These are phyloP conservation scores for Araneus ventricosus DNA, from an alignment of 1,140 invertebrate genomes.

Conservation along the genomic window DNA sequence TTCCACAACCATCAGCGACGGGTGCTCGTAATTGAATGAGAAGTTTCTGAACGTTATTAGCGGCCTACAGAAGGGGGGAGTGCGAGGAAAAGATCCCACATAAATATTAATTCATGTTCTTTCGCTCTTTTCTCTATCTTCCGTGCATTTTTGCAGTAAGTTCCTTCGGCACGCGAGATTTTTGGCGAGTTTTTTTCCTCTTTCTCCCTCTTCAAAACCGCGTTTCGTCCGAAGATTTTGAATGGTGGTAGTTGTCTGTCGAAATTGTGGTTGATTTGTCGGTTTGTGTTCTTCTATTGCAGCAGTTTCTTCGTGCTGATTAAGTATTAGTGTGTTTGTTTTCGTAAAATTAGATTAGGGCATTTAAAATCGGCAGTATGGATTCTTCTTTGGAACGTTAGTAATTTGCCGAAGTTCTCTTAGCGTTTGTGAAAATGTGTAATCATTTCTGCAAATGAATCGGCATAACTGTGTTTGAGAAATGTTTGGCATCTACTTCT, in stretches of 20 bases:
- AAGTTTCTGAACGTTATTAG: constrained; percentile 71
- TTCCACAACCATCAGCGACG: constrained; percentile 70
- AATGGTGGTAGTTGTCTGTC: not conserved
- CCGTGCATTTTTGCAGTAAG: constrained; percentile 71
- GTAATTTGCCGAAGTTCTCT: too few relatives aligned
- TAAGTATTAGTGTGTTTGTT: not conserved
- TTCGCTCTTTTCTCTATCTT: constrained; percentile 61
- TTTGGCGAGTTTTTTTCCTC: not conserved
- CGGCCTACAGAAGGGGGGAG: not conserved
- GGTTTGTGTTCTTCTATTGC: not conserved
- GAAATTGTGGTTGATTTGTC: not conserved
- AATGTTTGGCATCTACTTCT: too few relatives aligned
- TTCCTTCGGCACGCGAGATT: constrained; percentile 59
- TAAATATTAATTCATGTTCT: constrained; percentile 74
- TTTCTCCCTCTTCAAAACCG: not conserved
- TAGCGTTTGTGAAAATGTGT: too few relatives aligned
- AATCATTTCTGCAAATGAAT: too few relatives aligned
- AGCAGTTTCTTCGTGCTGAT: not conserved
- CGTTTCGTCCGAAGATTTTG: not conserved
- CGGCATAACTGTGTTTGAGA: too few relatives aligned
- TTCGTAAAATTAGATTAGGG: not conserved
- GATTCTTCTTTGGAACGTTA: too few relatives aligned
- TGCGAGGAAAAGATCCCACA: constrained; percentile 64
- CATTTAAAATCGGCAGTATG: too few relatives aligned
- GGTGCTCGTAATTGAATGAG: constrained; percentile 52